Evolutionary conservation across 2,113 vertebrate species (phyloP).

Genomic region (Prunella fulvescens): DNA sequence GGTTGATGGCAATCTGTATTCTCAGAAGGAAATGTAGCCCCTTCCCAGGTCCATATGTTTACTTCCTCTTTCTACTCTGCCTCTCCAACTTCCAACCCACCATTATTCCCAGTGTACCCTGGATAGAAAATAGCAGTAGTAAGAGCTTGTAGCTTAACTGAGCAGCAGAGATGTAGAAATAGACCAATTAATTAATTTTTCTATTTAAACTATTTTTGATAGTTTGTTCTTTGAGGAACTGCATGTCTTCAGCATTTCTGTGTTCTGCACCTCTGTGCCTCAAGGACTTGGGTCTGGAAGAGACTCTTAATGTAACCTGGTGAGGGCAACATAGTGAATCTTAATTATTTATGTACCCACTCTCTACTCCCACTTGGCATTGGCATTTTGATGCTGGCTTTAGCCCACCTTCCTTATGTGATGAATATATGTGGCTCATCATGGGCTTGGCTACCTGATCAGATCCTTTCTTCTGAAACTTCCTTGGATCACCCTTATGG

Average conservation of each 20-base stretch:
- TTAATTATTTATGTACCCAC: background rate
- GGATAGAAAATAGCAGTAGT: background rate
- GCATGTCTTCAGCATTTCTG: background rate
- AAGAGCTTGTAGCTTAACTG: background rate
- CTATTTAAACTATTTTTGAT: background rate
- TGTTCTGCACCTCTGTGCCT: background rate
- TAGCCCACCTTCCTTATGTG: background rate
- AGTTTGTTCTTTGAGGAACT: background rate
- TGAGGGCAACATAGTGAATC: background rate
- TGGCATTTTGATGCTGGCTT: background rate
- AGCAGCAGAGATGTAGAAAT: background rate
- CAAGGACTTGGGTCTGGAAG: background rate
- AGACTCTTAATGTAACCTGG: background rate
- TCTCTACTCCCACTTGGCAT: background rate
- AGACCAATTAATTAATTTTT: background rate
- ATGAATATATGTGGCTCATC: rapidly evolving
- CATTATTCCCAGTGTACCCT: background rate
- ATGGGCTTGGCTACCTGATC: background rate
- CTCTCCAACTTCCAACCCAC: background rate
- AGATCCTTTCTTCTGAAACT: background rate
- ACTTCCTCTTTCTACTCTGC: background rate
- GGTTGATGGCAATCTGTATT: background rate
- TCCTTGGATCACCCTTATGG: background rate
- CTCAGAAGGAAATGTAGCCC: background rate
- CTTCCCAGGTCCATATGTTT: background rate